phyloP scores from a whole-genome alignment of 2,113 vertebrate species.

The Corythaixoides concolor region DNA sequence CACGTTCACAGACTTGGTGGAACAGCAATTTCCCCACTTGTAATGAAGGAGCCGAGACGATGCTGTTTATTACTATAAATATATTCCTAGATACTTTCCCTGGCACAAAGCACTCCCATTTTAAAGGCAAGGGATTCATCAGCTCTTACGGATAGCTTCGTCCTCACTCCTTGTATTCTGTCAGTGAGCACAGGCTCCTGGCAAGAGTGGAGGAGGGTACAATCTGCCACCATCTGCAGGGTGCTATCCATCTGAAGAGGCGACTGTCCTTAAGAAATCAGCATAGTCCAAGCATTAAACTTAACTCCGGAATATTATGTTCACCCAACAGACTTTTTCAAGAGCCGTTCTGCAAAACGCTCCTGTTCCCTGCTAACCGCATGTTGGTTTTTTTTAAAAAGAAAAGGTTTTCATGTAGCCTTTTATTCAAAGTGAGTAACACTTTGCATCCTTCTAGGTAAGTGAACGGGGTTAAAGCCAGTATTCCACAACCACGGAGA shows the following conservation, averaged over 20 bases:
- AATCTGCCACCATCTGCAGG: conserved; percentile 67
- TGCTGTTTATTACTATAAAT: conserved; percentile 24
- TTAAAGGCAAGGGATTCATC: conserved; percentile 32
- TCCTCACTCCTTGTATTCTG: conserved; percentile 32
- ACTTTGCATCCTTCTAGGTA: not conserved
- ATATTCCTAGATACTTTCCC: conserved; percentile 40
- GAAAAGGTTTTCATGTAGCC: not conserved
- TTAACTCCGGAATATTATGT: not conserved
- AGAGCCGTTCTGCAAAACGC: not conserved
- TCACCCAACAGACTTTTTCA: not conserved
- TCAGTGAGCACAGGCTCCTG: conserved; percentile 13
- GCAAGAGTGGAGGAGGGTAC: conserved; percentile 46
- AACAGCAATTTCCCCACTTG: not conserved
- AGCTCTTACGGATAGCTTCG: conserved; percentile 3
- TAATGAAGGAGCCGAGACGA: not conserved
- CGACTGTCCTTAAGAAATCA: conserved; percentile 50
- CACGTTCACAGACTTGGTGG: not conserved
- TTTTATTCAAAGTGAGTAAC: not conserved
- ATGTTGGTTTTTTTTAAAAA: not conserved
- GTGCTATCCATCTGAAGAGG: conserved; percentile 51
- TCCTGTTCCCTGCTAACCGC: not conserved
- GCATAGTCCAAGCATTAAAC: not conserved
- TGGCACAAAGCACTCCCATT: conserved; percentile 10
- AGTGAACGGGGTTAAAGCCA: fast-evolving
- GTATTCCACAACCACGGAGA: not conserved